These are phyloP conservation scores for Lagorchestes hirsutus DNA, from an alignment of 2,797 vertebrate species.

Conservation along the genomic window DNA sequence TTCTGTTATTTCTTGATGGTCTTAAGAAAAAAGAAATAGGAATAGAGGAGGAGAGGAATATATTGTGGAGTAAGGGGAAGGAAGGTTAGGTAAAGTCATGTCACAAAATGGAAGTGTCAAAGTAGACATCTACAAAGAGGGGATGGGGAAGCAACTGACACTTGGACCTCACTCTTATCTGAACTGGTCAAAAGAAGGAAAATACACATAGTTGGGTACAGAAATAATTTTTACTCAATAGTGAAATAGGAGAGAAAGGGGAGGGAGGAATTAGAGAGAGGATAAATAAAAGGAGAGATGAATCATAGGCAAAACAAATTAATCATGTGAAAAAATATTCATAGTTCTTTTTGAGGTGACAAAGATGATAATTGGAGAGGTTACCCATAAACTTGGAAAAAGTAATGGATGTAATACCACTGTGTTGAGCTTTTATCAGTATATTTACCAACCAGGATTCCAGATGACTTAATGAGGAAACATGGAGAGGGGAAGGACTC, in stretches of 20 bases:
- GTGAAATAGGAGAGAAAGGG: neutral
- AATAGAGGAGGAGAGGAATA: too few relatives aligned
- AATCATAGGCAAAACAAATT: neutral
- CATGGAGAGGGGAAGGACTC: neutral
- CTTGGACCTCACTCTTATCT: neutral
- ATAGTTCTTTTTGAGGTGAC: neutral
- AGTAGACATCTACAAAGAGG: too few relatives aligned
- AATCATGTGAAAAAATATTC: neutral
- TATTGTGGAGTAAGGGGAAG: too few relatives aligned
- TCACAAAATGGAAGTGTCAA: too few relatives aligned
- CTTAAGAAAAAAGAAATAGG: too few relatives aligned
- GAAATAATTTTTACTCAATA: neutral
- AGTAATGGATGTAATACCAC: neutral
- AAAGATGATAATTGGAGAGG: neutral
- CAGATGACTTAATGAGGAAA: neutral
- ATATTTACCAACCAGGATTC: neutral
- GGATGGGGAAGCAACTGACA: too few relatives aligned
- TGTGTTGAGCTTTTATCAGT: neutral
- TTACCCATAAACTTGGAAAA: neutral
- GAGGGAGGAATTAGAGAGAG: neutral
- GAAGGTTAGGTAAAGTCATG: too few relatives aligned
- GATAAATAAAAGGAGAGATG: neutral
- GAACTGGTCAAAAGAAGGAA: neutral
- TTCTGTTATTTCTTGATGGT: too few relatives aligned
- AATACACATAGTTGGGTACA: neutral